Evolutionary conservation across 1,140 invertebrate genomes (phyloP), one percentile per base, ranked within the genome.

Genomic region (Drosophila miranda): DNA sequence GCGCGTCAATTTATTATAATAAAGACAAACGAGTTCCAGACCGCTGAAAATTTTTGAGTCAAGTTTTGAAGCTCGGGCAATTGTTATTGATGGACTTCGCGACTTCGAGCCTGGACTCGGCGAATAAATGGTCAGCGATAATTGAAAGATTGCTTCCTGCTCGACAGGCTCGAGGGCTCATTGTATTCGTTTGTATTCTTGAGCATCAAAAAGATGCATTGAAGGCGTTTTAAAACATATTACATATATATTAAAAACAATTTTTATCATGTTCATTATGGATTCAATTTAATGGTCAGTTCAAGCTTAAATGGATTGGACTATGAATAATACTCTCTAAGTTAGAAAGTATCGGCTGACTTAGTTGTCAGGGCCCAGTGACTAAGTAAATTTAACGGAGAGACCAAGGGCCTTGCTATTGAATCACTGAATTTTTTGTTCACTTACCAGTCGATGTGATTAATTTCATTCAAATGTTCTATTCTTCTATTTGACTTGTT

Each of bases 1-100:
- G 58, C 60, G 71, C 61, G 51, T 44, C 69, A 61, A 87, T 87
- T 87, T 75, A 86, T 81, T 74, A 87, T 86, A 86, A 86, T 86
- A 76, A 68, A 80, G 58, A 74, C 48, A 64, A 74, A 73, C 52
- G 61, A 75, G 16, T 49, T 41, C 49, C 43, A 50, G 58, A 72
- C 58, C 58, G 72, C 72, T 41, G 42, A 52, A 72, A 73, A 46
- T 34, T 19, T n/a, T 16, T 28, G 43, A 68, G 42, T 45, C 52
- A 38, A 49, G 43, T 68, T 68, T 49, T 68, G 46, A 70, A 70
- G 54, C 42, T 46, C 1, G 3, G 38, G 19, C 34, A 52, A 63
- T 73, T 51, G 48, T 73, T 74, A 74, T 73, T 74, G 70, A 73
- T 74, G 70, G 57, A 44, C 68, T 43, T 6, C 30, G 14, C 6